These are phyloP conservation scores for Amazona guildingii DNA, from an alignment of 2,113 vertebrate species.

Conservation along the genomic window DNA sequence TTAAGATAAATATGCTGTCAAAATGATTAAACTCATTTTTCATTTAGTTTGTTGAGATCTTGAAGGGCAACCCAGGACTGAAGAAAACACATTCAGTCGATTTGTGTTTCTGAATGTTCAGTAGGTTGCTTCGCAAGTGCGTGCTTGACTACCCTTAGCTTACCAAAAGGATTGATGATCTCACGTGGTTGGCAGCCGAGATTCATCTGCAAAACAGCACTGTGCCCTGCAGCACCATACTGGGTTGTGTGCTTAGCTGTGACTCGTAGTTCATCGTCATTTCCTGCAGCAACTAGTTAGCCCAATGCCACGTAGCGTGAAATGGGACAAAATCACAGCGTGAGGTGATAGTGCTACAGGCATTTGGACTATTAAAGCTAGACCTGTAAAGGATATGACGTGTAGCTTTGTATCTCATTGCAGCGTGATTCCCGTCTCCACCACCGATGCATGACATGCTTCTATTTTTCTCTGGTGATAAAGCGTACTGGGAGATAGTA, in stretches of 20 bases:
- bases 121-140: not conserved
- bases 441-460: not conserved
- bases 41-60: not conserved
- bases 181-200: not conserved
- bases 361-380: not conserved
- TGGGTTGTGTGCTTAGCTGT: not conserved
- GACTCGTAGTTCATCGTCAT: conserved; percentile 26
- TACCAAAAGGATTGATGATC: not conserved
- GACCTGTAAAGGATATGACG: not conserved
- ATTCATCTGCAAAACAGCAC: not conserved
- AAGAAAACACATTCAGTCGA: not conserved
- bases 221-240: conserved; percentile 9
- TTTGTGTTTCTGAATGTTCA: not conserved
- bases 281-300: conserved; percentile 36
- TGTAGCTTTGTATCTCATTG: not conserved
- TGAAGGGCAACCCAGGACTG: not conserved
- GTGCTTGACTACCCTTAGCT: not conserved
- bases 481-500: not conserved
- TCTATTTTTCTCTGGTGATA: not conserved
- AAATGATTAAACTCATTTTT: not conserved
- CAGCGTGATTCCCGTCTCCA: not conserved
- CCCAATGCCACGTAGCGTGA: not conserved
- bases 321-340: not conserved
- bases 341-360: not conserved
- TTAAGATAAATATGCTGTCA: not conserved